Conservation (phyloP, 1,140 invertebrate genomes). For the Drosophila setifemur region DNA sequence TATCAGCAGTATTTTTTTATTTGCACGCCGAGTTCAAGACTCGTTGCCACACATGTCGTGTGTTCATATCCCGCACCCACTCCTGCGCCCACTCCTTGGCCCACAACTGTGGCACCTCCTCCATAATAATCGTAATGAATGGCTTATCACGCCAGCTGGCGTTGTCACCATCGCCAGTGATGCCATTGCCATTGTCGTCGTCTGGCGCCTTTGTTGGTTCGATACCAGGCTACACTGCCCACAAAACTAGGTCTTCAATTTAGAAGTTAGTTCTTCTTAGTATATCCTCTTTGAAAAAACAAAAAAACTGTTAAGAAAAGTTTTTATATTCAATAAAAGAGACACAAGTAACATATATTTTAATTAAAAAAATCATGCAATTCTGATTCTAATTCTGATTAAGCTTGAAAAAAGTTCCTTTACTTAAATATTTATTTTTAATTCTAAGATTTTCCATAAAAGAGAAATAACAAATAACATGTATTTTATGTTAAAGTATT, state of each 20-base stretch:
- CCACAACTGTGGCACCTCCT: conserved; percentile 16
- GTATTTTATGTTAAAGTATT: too few relatives aligned
- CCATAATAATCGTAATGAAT: conserved; percentile 80
- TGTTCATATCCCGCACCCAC: background rate
- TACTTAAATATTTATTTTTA: too few relatives aligned
- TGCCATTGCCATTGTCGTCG: conserved; percentile 29
- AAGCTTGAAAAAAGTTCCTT: too few relatives aligned
- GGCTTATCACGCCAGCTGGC: conserved; percentile 80
- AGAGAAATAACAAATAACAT: too few relatives aligned
- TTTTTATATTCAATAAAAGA: too few relatives aligned
- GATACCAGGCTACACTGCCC: conserved; percentile 39
- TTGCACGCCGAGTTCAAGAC: conserved; percentile 51
- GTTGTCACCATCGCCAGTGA: conserved; percentile 68
- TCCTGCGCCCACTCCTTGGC: background rate
- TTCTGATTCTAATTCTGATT: background rate
- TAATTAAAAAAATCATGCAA: too few relatives aligned
- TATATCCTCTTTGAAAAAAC: too few relatives aligned
- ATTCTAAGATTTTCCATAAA: too few relatives aligned
- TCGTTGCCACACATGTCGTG: conserved; percentile 29
- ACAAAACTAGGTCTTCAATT: too few relatives aligned
- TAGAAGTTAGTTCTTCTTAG: too few relatives aligned
- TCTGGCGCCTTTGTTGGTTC: conserved; percentile 74
- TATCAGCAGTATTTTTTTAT: conserved; percentile 78
- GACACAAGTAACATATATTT: too few relatives aligned
- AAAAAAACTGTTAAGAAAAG: too few relatives aligned